Conservation (phyloP, 2,113 vertebrate genomes). For the Budorcas taxicolor region DNA sequence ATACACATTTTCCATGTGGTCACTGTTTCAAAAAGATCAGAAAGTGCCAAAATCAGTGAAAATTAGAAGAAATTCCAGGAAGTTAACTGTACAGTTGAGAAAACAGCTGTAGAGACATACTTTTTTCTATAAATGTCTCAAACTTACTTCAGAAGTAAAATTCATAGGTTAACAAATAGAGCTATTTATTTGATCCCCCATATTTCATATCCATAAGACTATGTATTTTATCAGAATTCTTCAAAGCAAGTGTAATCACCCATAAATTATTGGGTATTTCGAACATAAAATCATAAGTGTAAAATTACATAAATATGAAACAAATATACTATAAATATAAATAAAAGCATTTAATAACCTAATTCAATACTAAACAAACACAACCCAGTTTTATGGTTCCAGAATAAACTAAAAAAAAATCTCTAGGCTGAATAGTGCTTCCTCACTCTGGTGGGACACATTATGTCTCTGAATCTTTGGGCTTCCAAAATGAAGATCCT, state of each 20-base stretch:
- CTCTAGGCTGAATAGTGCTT: neutral
- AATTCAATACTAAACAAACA: neutral
- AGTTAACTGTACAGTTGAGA: neutral
- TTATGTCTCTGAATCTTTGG: neutral
- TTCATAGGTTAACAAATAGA: neutral
- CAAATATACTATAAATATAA: neutral
- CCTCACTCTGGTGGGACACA: neutral
- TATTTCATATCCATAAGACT: neutral
- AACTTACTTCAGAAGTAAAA: conserved; percentile 35
- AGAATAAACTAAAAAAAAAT: neutral
- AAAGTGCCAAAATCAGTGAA: conserved; percentile 46
- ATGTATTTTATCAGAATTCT: neutral
- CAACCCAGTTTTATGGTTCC: neutral
- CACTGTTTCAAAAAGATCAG: conserved; percentile 79
- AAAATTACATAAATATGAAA: neutral
- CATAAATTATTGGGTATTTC: neutral
- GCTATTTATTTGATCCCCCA: neutral
- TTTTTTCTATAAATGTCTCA: neutral
- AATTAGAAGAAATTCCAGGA: conserved; percentile 14
- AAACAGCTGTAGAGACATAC: neutral
- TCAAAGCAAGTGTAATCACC: neutral
- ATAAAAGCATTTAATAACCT: neutral
- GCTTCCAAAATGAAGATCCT: neutral
- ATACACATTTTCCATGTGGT: conserved; percentile 97
- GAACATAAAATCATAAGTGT: neutral